A percentile compares a stretch with the other conserved stretches of the same genome.
Conservation (phyloP, 2,888 invertebrate genomes). For the Thera obeliscata region DNA sequence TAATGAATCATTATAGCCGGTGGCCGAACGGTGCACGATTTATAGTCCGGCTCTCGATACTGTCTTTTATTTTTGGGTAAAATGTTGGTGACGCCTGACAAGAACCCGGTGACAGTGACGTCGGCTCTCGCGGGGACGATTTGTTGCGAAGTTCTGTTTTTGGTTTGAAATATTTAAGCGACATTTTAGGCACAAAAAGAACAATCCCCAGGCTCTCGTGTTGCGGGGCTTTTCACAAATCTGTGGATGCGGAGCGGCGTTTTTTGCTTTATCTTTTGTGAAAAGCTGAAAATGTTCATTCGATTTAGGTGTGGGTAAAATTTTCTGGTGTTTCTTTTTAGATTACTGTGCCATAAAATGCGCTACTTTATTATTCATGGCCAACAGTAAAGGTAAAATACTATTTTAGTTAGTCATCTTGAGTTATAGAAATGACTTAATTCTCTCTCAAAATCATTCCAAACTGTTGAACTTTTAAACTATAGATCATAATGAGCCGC, state of each 20-base stretch:
- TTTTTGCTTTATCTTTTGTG: slow-evolving; percentile 5
- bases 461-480: slow-evolving; percentile 38
- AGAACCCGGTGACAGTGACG: slow-evolving; percentile 40
- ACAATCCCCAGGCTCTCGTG: slow-evolving; percentile 26
- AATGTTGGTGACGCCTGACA: slow-evolving; percentile 44
- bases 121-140: slow-evolving; percentile 39
- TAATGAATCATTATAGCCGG: slow-evolving; percentile 82
- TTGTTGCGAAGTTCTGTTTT: slow-evolving; percentile 40
- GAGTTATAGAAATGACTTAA: not conserved
- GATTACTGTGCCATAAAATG: too few relatives aligned
- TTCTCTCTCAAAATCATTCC: not conserved
- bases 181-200: slow-evolving; percentile 36
- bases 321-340: too few relatives aligned
- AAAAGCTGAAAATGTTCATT: not conserved
- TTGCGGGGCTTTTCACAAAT: slow-evolving; percentile 23
- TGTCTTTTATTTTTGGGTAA: slow-evolving; percentile 48
- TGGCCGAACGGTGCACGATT: slow-evolving; percentile 68
- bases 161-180: slow-evolving; percentile 38
- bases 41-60: slow-evolving; percentile 63
- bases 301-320: not conserved
- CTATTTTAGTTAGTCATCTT: too few relatives aligned
- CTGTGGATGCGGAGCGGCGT: not conserved
- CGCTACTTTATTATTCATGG: too few relatives aligned
- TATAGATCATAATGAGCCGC: slow-evolving; percentile 61
- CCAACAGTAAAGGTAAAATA: too few relatives aligned